Evolutionary conservation across 2,797 vertebrate species (phyloP), one percentile per base, ranked within the genome.

Genomic region (Enteromius unitaeniatus): DNA sequence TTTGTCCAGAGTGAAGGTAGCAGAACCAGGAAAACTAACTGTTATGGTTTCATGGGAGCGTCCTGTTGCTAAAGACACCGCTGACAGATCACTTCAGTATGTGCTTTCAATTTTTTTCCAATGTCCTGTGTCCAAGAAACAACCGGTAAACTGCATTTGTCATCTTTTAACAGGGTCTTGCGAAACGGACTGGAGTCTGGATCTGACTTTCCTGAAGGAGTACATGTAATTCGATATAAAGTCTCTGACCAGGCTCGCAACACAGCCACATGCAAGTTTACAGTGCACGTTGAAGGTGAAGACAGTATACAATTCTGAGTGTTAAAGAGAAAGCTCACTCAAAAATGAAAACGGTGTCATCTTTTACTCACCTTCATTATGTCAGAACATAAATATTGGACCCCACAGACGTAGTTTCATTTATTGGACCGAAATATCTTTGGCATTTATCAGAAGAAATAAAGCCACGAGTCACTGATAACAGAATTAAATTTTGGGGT

Each of bases 251-350:
- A 94, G 88, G 97, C 97, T 0, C 95, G 96, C 88, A 99, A 99
- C 92, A 93, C 95, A 84, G 98, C 97, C 0, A 96, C 95, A 91
- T 99, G 98, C 96, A 99, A 99, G 92, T 99, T 99, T 88, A 93
- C 95, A 7, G 85, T 99, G 76, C 96, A 96, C 14, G 93, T 99
- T 76, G 96, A 97, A 92, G 98, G 98, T 98, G 92, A 93, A 69
- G 26, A 21, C 42, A 49, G 15, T 15, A 42, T 10, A 11, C 3
- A 19, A 28, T n/a, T 42, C 26, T 42, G 42, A 15, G 5, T 21
- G 19, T 49, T 42, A 15, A 23, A 60, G 6, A 31, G 4, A 40
- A 14, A 17, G 34, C 58, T 60, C 4, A 62, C 40, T 62, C 23
- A 62, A 45, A 60, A 60, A 23, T 53, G 6, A n/a, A 73, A 37